Percentiles rank a stretch among this genome's conserved stretches.
Conservation (phyloP, 2,797 vertebrate genomes). For the Lutra lutra region DNA sequence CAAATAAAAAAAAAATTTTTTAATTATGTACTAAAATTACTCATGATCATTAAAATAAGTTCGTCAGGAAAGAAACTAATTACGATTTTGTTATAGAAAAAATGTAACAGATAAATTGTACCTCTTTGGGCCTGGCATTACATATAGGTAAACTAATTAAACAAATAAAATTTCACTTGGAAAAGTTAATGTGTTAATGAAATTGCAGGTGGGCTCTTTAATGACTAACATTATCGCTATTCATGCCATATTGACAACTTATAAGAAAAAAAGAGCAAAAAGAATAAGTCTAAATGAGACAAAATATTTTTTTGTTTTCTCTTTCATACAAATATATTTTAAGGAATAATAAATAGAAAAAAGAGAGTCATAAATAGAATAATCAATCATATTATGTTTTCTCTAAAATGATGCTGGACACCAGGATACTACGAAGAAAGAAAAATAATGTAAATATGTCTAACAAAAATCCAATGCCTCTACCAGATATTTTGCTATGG, state of each 20-base stretch:
- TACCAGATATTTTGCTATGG: not conserved
- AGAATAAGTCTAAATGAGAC: not conserved
- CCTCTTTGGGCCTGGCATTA: slow-evolving; percentile 71
- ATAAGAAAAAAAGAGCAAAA: not conserved
- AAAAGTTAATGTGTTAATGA: slow-evolving; percentile 79
- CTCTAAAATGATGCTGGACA: not conserved
- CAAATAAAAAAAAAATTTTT: too few species aligned
- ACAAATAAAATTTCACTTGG: slow-evolving; percentile 78
- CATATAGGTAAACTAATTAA: slow-evolving; percentile 73
- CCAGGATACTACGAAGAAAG: not conserved
- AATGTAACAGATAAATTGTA: slow-evolving; percentile 72
- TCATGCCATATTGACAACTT: not conserved
- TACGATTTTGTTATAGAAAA: slow-evolving; percentile 52
- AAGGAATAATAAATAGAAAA: not conserved
- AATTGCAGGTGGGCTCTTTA: slow-evolving; percentile 60
- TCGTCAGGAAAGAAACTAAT: slow-evolving; percentile 62
- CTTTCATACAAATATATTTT: not conserved
- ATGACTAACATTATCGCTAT: slow-evolving; percentile 57
- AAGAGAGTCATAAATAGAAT: not conserved
- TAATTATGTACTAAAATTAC: slow-evolving; percentile 48
- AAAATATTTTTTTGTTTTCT: not conserved
- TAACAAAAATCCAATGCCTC: not conserved
- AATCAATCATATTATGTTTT: not conserved
- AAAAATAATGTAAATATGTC: not conserved
- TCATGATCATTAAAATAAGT: slow-evolving; percentile 64